phyloP scores from a whole-genome alignment of 1,140 invertebrate species.

The Elymnias hypermnestra region DNA sequence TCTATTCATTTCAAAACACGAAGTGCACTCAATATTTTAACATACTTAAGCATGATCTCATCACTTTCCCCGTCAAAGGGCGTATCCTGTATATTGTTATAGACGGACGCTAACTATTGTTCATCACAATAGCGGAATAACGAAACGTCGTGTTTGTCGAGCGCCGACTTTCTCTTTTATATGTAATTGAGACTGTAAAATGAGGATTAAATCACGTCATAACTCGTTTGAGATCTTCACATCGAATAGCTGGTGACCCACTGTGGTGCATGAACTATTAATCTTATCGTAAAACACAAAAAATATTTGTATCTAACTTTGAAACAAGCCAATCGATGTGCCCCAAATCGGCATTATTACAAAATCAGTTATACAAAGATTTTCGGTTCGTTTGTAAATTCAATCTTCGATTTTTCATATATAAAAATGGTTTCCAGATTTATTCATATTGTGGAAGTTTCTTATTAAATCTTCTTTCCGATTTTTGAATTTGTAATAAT shows the following conservation, averaged over 20 bases:
- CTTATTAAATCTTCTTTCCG: no score
- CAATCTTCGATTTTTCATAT: no score
- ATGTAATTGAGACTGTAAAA: constrained; percentile 8
- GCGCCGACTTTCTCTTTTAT: constrained; percentile 16
- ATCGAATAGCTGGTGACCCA: background rate
- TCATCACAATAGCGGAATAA: constrained; percentile 33
- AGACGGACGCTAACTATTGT: constrained; percentile 19
- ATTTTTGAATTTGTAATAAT: no score
- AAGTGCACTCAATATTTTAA: constrained; percentile 17
- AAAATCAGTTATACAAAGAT: no score
- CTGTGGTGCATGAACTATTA: background rate
- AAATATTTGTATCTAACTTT: no score
- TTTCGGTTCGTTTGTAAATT: no score
- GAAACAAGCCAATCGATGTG: no score
- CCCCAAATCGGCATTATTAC: no score
- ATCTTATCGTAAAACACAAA: background rate
- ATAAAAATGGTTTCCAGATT: no score
- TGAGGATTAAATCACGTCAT: constrained; percentile 5
- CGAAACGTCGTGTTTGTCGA: constrained; percentile 28
- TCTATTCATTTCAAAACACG: constrained; percentile 24
- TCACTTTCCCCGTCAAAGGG: constrained; percentile 27
- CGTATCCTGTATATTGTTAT: constrained; percentile 21
- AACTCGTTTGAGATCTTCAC: constrained; percentile 3
- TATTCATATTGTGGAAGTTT: no score
- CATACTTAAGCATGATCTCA: constrained; percentile 21